phyloP scores from a whole-genome alignment of 2,113 vertebrate species.

The Cettia cetti region DNA sequence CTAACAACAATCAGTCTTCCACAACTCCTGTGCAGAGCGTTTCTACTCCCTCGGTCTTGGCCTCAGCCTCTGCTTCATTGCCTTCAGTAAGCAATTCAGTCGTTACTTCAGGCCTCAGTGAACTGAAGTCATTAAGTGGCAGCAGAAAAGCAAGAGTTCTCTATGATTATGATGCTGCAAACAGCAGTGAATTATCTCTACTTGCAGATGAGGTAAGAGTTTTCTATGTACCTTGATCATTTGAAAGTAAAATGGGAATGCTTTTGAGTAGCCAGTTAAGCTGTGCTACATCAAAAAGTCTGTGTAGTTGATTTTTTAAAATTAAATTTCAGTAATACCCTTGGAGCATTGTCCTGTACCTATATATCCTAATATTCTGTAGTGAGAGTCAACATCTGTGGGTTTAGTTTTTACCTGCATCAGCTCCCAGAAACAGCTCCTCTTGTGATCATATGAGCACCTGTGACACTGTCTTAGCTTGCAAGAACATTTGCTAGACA shows the following conservation, averaged over 20 bases:
- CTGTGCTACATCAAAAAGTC: not conserved
- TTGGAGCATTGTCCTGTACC: not conserved
- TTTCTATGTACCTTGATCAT: not conserved
- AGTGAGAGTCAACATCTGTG: not conserved
- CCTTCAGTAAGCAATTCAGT: constrained; percentile 75
- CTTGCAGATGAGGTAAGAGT: constrained; percentile 92
- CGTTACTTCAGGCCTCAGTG: constrained; percentile 79
- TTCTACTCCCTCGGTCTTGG: constrained; percentile 77
- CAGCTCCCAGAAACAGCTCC: not conserved
- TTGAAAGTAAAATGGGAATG: not conserved
- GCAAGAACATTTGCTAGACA: not conserved
- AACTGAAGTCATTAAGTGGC: constrained; percentile 83
- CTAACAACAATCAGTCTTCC: constrained; percentile 92
- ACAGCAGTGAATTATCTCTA: constrained; percentile 94
- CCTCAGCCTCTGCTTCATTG: constrained; percentile 79
- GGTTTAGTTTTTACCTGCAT: not conserved
- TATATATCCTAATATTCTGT: not conserved
- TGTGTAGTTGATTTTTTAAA: not conserved
- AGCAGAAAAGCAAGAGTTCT: constrained; percentile 93
- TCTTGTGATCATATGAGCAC: not conserved
- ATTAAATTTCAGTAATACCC: not conserved
- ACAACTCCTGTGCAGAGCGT: constrained; percentile 74
- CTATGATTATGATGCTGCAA: constrained; percentile 95
- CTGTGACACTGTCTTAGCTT: not conserved
- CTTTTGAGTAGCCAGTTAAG: not conserved